Evolutionary conservation across 2,797 vertebrate genomes (phyloP).

Genomic region (Triplophysa yarkandensis): DNA sequence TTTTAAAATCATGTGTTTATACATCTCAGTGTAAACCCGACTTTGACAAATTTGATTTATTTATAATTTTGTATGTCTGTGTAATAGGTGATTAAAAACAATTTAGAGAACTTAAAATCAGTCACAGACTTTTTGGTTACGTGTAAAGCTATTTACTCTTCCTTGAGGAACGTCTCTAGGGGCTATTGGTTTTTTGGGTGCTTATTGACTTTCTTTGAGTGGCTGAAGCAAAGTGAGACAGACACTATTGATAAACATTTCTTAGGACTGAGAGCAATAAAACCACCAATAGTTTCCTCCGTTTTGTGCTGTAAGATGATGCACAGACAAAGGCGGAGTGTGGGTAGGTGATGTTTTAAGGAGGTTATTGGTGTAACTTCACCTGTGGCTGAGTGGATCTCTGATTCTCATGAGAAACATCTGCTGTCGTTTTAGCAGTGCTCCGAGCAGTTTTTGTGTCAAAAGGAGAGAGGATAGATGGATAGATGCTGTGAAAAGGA

Average conservation of each 20-base stretch:
- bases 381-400: slow-evolving; percentile 77
- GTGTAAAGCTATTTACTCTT: slow-evolving; percentile 28
- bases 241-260: slow-evolving; percentile 35
- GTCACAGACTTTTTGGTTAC: slow-evolving; percentile 13
- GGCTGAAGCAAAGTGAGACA: slow-evolving; percentile 26
- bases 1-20: not conserved
- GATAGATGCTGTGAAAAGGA: slow-evolving; percentile 64
- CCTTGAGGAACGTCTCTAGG: not conserved
- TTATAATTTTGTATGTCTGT: not conserved
- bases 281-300: not conserved
- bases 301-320: not conserved
- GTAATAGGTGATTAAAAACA: not conserved
- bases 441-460: slow-evolving; percentile 58
- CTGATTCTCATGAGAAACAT: slow-evolving; percentile 9
- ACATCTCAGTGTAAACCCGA: not conserved
- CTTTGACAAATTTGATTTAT: slow-evolving; percentile 9
- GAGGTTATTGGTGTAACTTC: slow-evolving; percentile 61
- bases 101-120: not conserved
- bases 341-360: not conserved
- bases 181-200: slow-evolving; percentile 14
- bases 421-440: slow-evolving; percentile 51
- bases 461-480: slow-evolving; percentile 34
- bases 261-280: slow-evolving; percentile 1
- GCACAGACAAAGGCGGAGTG: not conserved
- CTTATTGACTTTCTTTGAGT: slow-evolving; percentile 38